phyloP scores from a whole-genome alignment of 2,888 invertebrate genomes.

The Tenthredo mesomela region DNA sequence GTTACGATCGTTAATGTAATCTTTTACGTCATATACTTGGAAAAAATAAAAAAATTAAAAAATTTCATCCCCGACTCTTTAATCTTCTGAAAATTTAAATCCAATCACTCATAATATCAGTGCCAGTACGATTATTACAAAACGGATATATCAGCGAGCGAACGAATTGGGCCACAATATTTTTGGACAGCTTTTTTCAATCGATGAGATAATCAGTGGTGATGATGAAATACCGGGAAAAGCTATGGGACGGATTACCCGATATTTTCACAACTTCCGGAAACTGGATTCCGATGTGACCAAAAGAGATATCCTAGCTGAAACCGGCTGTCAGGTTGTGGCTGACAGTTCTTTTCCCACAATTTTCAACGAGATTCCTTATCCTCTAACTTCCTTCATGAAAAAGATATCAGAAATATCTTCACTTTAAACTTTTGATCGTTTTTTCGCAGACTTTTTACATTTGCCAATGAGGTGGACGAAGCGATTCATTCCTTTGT shows the following conservation, averaged over 20 bases:
- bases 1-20: background rate
- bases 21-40: too few relatives aligned
- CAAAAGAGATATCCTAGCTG: constrained; percentile 78
- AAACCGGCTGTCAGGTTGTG: constrained; percentile 78
- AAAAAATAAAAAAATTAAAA: too few relatives aligned
- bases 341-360: background rate
- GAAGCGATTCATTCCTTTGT: constrained; percentile 79
- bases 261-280: constrained; percentile 77
- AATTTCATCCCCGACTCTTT: background rate
- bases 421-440: background rate
- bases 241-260: constrained; percentile 80
- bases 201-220: constrained; percentile 62
- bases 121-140: too few relatives aligned
- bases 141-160: too few relatives aligned
- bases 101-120: too few relatives aligned
- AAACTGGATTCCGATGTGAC: constrained; percentile 79
- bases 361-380: background rate
- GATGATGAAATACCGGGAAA: constrained; percentile 72
- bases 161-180: constrained; percentile 56
- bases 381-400: background rate
- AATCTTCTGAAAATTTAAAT: background rate
- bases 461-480: constrained; percentile 78
- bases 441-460: constrained; percentile 72
- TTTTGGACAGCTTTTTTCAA: constrained; percentile 17
- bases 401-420: background rate